Conservation (phyloP, 2,888 invertebrate species). For the Celastrina argiolus region DNA sequence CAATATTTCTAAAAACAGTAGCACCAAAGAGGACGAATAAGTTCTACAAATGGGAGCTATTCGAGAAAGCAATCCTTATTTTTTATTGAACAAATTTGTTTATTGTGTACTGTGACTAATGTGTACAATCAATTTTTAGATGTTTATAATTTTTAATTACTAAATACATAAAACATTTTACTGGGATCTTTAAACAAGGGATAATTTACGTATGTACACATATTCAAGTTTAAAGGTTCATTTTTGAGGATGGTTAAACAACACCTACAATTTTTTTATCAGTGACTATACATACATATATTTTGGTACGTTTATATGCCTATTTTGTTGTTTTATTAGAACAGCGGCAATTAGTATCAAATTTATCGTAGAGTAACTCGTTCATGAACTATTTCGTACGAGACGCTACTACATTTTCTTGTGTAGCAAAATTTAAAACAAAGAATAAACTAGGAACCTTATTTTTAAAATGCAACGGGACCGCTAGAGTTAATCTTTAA, state of each 20-base stretch:
- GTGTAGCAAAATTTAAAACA: too few relatives aligned
- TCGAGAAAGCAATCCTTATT: not conserved
- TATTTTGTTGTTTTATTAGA: not conserved
- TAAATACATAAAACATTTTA: constrained; percentile 9
- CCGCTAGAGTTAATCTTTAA: too few relatives aligned
- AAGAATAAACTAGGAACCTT: too few relatives aligned
- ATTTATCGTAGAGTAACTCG: too few relatives aligned
- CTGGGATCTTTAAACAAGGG: not conserved
- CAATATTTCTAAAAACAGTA: too few relatives aligned
- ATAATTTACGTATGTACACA: constrained; percentile 2
- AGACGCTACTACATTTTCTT: too few relatives aligned
- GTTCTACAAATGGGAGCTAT: too few relatives aligned
- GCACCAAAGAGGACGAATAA: too few relatives aligned
- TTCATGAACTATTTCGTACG: too few relatives aligned
- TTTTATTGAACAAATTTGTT: not conserved
- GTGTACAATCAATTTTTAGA: not conserved
- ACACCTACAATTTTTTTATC: not conserved
- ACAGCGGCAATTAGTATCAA: not conserved
- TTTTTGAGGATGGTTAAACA: not conserved
- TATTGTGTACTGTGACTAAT: not conserved
- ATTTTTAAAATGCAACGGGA: too few relatives aligned
- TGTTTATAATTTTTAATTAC: not conserved
- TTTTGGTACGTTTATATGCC: constrained; percentile 1
- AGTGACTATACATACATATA: constrained; percentile 10
- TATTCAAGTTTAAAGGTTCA: not conserved